Base-by-base conservation (phyloP, 1,140 invertebrate genomes). In the Paraescarpia echinospica region DNA sequence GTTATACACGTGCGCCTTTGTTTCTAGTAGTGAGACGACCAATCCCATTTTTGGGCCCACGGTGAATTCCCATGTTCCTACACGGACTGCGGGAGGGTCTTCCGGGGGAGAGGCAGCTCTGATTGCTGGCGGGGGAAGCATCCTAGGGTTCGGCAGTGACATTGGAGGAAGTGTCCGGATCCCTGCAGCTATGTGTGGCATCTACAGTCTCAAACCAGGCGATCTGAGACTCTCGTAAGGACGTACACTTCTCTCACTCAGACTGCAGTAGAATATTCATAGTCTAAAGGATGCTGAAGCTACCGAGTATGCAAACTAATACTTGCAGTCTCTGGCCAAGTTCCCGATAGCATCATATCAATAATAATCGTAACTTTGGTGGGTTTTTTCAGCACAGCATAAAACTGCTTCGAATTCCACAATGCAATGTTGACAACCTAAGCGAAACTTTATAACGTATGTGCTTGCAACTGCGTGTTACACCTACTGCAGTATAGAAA, bases 21-120 rank as follows among this genome's bases (percentile, higher is more conserved):
- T 90, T 4, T 34, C 27, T n/a, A n/a, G 2, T 34, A 92, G 93
- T 35, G 33, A 91, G n/a, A 35, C 90, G 12, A 93, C 94, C 35
- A 97, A 97, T 94, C 96, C 96, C 6, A 95, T 97, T 12, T 97
- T 95, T 94, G 96, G 96, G 9, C 91, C 92, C 12, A 96, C 96
- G 9, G 31, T 92, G 4, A 96, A 97, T 94, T 96, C 96, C 9
- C 92, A 94, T 91, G 94, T 96, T 91, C 33, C 91, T 31, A 93
- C 93, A 0, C 94, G 96, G 27, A 93, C 93, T 12, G 94, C 95
- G 59, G 96, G 96, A 88, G 96, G 96, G 4, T 96, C 96, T 31
- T 95, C 95, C 33, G 94, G 95, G 88, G 95, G 95, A 77, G 96
- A 96, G 94, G 96, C 95, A 12, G 95, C 95, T n/a, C 94, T 96